Conservation (phyloP, 35 echinoderm and acorn worm genomes). For the Heliocidaris erythrogramma region DNA sequence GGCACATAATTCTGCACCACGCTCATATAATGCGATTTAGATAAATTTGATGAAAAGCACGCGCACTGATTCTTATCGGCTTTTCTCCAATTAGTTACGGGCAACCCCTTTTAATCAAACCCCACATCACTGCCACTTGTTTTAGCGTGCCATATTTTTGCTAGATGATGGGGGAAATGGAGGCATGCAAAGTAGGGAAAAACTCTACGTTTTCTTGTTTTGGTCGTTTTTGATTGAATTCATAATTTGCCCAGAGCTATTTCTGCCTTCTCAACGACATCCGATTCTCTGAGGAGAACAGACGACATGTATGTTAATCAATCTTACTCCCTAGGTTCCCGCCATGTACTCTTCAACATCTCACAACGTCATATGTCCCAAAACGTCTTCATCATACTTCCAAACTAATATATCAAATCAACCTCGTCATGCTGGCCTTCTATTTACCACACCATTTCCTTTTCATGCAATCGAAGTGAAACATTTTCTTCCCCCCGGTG, state of each 20-base stretch:
- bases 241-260: slow-evolving; percentile 20
- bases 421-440: background rate
- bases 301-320: slow-evolving; percentile 11
- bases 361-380: background rate
- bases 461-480: background rate
- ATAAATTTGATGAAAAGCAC: slow-evolving; percentile 43
- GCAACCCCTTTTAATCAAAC: slow-evolving; percentile 21
- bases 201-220: background rate
- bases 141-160: background rate
- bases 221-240: slow-evolving; percentile 24
- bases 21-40: slow-evolving; percentile 35
- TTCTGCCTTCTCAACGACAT: background rate
- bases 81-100: slow-evolving; percentile 29
- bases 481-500: background rate
- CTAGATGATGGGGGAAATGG: background rate
- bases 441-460: background rate
- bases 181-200: background rate
- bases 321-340: background rate
- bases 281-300: background rate
- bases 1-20: slow-evolving; percentile 25
- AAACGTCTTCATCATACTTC: background rate
- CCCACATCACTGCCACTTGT: background rate
- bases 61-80: slow-evolving; percentile 13
- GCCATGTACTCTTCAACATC: background rate
- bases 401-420: background rate